phyloP scores from a whole-genome alignment of 64 coral and sea anemone species.

The Platygyra sinensis region DNA sequence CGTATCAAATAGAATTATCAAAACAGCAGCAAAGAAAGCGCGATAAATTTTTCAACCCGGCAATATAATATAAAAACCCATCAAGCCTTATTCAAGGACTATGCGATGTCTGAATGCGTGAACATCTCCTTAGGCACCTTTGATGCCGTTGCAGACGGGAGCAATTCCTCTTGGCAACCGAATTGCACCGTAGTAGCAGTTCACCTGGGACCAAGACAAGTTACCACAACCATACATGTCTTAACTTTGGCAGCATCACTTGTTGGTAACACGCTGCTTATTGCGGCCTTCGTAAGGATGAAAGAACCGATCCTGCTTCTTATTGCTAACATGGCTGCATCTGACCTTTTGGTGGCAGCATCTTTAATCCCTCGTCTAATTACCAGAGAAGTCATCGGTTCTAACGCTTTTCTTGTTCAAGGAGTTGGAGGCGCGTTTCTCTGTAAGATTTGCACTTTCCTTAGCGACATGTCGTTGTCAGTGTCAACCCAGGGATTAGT shows the following conservation, averaged over 20 bases:
- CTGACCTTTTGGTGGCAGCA: slow-evolving; percentile 47
- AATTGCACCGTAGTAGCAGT: not conserved
- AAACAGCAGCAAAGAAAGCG: no score
- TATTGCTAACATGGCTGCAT: slow-evolving; percentile 76
- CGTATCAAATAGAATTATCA: no score
- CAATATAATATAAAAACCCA: not conserved
- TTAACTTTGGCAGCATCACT: not conserved
- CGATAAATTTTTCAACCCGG: no score
- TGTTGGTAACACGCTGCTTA: slow-evolving; percentile 39
- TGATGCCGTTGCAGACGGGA: not conserved
- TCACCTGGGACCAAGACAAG: not conserved
- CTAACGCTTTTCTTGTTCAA: slow-evolving; percentile 13
- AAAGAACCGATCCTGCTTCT: slow-evolving; percentile 49
- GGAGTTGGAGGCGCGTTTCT: slow-evolving; percentile 15
- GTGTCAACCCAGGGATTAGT: slow-evolving; percentile 70
- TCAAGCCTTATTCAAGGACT: not conserved
- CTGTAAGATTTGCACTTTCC: slow-evolving; percentile 45
- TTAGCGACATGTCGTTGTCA: slow-evolving; percentile 57
- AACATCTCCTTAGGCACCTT: not conserved
- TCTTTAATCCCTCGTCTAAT: slow-evolving; percentile 56
- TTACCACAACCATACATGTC: not conserved
- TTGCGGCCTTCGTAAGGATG: slow-evolving; percentile 46
- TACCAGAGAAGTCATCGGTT: not conserved
- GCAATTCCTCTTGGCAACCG: not conserved
- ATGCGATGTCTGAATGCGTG: not conserved